A percentile compares a stretch with the other conserved stretches of the same genome.
These are phyloP conservation scores for Papilio demoleus DNA, from an alignment of 2,888 invertebrate species.

Conservation along the genomic window DNA sequence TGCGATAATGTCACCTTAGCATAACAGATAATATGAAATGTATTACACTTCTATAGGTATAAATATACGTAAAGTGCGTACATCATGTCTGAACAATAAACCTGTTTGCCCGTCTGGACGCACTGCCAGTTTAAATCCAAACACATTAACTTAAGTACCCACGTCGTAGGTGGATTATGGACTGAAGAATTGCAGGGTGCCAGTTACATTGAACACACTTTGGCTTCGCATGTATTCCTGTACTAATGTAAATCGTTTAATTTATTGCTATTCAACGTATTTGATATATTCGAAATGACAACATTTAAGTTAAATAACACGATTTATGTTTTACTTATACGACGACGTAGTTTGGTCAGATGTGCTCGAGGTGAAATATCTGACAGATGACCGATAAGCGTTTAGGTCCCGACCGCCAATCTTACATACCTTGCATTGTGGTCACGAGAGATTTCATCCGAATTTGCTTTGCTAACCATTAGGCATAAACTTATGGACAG, in stretches of 20 bases:
- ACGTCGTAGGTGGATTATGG: conserved; percentile 33
- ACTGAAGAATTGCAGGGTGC: conserved; percentile 37
- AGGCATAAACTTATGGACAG: neutral
- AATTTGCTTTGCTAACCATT: neutral
- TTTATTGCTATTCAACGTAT: neutral
- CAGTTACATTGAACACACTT: conserved; percentile 32
- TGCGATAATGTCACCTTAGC: no score
- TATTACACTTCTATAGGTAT: neutral
- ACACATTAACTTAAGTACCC: conserved; percentile 33
- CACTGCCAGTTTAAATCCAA: conserved; percentile 28
- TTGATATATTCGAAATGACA: neutral
- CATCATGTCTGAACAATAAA: conserved; percentile 13
- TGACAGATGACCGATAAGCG: neutral
- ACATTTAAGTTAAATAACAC: no score
- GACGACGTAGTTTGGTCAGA: neutral
- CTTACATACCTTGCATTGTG: conserved; percentile 3
- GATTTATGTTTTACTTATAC: neutral
- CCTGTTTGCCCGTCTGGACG: conserved; percentile 14
- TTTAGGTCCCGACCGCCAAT: neutral
- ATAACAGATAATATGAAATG: neutral
- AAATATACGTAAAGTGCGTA: neutral
- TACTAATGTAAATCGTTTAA: conserved; percentile 22
- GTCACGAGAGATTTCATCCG: neutral
- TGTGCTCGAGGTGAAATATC: neutral
- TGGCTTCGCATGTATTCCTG: conserved; percentile 38